A percentile compares a stretch with the other conserved stretches of the same genome.
Conservation (phyloP, 2,797 vertebrate species). For the Agapornis canus region DNA sequence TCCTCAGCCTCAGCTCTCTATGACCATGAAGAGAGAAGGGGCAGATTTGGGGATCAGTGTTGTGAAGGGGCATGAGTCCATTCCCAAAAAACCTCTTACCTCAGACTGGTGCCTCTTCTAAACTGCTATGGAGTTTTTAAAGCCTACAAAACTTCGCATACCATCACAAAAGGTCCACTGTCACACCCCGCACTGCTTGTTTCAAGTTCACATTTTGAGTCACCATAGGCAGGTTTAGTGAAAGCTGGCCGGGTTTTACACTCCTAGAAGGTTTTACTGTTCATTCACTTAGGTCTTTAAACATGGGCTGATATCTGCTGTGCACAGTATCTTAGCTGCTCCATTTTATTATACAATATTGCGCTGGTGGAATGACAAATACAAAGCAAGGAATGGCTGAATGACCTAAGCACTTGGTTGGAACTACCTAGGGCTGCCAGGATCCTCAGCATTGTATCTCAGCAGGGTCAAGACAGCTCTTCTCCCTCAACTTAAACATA, state of each 20-base stretch:
- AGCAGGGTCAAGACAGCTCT: background rate
- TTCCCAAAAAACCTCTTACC: background rate
- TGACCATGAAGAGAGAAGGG: background rate
- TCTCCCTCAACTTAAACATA: background rate
- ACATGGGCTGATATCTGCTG: background rate
- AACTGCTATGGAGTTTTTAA: background rate
- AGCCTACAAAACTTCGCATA: background rate
- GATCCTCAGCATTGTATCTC: background rate
- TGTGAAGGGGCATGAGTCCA: background rate
- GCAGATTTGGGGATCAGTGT: background rate
- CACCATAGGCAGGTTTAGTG: background rate
- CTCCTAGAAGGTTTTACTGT: background rate
- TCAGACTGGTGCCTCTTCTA: background rate
- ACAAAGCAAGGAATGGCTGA: background rate
- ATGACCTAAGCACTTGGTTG: background rate
- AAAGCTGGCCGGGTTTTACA: slow-evolving; percentile 21
- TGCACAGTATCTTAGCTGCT: background rate
- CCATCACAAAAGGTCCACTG: background rate
- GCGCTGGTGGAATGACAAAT: background rate
- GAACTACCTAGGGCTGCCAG: background rate
- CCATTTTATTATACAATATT: background rate
- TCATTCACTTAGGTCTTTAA: slow-evolving; percentile 13
- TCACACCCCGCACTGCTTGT: background rate
- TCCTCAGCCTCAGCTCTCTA: background rate
- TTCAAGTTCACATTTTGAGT: background rate